Conservation (phyloP, 2,113 vertebrate species). For the Gobio gobio region DNA sequence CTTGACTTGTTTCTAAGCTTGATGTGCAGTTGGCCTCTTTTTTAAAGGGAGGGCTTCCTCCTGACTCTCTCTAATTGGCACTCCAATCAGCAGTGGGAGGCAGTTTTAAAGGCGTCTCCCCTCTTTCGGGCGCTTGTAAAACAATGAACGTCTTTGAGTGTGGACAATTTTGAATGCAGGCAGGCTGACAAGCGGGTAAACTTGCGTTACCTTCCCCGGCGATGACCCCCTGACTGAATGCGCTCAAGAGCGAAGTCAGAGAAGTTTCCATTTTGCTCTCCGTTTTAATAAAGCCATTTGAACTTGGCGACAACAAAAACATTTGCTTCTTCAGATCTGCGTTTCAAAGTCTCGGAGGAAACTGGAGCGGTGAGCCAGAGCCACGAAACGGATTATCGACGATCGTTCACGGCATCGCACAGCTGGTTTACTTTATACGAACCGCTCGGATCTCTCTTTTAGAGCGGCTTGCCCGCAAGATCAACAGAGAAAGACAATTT, state of each 20-base stretch:
- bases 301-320: not conserved
- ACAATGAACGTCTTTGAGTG: constrained; percentile 58
- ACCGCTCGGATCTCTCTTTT: not conserved
- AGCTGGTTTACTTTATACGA: constrained; percentile 24
- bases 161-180: constrained; percentile 61
- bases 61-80: constrained; percentile 45
- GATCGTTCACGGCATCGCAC: constrained; percentile 15
- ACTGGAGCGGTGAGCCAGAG: constrained; percentile 20
- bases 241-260: not conserved
- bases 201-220: constrained; percentile 18
- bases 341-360: constrained; percentile 16
- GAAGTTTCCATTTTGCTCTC: not conserved
- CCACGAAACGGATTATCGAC: constrained; percentile 32
- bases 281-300: not conserved
- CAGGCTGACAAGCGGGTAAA: constrained; percentile 36
- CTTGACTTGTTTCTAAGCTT: not conserved
- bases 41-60: not conserved
- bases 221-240: not conserved
- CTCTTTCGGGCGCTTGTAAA: constrained; percentile 52
- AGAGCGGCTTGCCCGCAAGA: not conserved
- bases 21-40: constrained; percentile 38
- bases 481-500: not conserved
- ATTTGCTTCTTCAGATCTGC: constrained; percentile 11
- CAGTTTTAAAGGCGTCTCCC: constrained; percentile 67
- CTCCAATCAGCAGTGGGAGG: constrained; percentile 69